Base-by-base conservation (phyloP, 2,113 vertebrate species). In the Amazona guildingii region DNA sequence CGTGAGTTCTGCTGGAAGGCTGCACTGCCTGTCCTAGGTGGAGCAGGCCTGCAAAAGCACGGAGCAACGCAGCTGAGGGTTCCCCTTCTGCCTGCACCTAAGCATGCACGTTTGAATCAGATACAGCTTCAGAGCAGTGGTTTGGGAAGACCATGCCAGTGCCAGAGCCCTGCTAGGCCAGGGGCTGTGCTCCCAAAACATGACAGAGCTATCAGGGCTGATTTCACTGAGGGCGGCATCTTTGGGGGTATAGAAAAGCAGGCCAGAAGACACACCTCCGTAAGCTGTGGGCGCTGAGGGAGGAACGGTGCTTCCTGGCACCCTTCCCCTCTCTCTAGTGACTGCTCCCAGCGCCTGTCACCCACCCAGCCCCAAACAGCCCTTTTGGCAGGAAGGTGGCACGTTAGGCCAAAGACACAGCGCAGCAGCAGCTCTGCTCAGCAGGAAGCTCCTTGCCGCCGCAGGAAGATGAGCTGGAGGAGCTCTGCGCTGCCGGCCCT, bases 341-440 rank as follows among this genome's bases (percentile, higher is more conserved):
- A 63, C 75, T 17, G 27, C 80, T 86, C 52, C 41, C 37, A 48
- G 74, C 3, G 63, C 63, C 35, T 3, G n/a, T 41, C 13, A 0
- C 74, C 17, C 46, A 1, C 13, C 29, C 10, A 0, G 41, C 61
- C 6, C 62, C 4, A 0, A 41, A 62, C 0, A 2, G 67, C 68
- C 31, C 46, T 67, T 77, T 7, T 2, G 64, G 1, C 69, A 3
- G 5, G 16, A 31, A 2, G 0, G 25, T 2, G 0, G 1, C 1
- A 0, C 0, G 0, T 8, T 11, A 2, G 24, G 41, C 29, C 80
- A 17, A 17, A 21, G 3, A 1, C 63, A 4, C 1, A 1, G 31
- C 1, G 2, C 52, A 24, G 72, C 37, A n/a, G 76, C 62, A 3
- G 75, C 62, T 14, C 77, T 29, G 76, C 72, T 44, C 66, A 6